Percentiles rank a stretch among this genome's conserved stretches.
Evolutionary conservation across 2,888 invertebrate species (phyloP).

Genomic region (Lepidocyrtoides sp.): DNA sequence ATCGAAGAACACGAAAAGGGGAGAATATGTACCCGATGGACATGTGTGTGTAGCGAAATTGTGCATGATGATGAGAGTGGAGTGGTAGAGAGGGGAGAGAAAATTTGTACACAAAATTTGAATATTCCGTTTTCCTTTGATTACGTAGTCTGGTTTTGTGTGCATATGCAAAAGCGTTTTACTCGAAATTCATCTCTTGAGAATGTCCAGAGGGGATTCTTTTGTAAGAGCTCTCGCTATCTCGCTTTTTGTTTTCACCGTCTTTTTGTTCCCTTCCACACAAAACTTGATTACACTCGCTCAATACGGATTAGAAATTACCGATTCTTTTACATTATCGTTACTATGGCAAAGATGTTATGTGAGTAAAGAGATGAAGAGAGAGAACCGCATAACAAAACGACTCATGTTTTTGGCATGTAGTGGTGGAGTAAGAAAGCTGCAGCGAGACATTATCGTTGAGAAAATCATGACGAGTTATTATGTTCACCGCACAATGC

Average conservation of each 20-base stretch:
- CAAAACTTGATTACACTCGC: background rate
- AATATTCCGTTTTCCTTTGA: background rate
- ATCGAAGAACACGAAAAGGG: slow-evolving; percentile 47
- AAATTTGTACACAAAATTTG: background rate
- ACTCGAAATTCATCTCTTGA: slow-evolving; percentile 8
- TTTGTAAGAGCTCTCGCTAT: background rate
- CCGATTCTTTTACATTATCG: background rate
- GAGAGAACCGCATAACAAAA: background rate
- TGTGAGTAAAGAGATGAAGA: background rate
- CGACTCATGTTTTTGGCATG: slow-evolving; percentile 55
- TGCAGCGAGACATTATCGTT: background rate
- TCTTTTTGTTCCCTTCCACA: background rate
- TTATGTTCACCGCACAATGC: background rate
- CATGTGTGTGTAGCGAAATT: slow-evolving; percentile 8
- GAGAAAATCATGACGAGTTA: background rate
- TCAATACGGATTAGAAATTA: background rate
- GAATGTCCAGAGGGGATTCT: slow-evolving; percentile 62
- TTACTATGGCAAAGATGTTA: background rate
- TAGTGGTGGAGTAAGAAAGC: background rate
- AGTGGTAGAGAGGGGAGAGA: background rate
- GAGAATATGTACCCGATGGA: slow-evolving; percentile 23
- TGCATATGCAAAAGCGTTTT: slow-evolving; percentile 20
- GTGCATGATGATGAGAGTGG: slow-evolving; percentile 2
- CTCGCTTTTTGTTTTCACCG: background rate
- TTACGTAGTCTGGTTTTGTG: background rate